A percentile compares a stretch with the other conserved stretches of the same genome.
phyloP scores from a whole-genome alignment of 2,888 invertebrate species.

The Pomacea canaliculata region DNA sequence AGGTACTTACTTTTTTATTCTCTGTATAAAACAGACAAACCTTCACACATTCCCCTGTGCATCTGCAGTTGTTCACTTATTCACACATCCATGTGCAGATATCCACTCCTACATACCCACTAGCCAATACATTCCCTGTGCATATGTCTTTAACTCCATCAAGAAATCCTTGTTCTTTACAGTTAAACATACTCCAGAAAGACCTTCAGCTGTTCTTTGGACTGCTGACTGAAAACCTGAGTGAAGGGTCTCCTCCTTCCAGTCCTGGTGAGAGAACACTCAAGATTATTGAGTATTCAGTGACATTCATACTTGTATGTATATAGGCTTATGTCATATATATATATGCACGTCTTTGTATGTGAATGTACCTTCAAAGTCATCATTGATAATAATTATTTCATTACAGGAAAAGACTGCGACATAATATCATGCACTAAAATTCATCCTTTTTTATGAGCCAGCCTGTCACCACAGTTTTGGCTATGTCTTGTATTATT shows the following conservation, averaged over 20 bases:
- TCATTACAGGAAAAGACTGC: too few species aligned
- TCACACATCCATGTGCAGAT: too few species aligned
- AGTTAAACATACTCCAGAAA: constrained; percentile 81
- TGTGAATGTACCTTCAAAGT: background rate
- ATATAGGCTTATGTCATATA: background rate
- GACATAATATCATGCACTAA: background rate
- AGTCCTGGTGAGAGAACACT: constrained; percentile 42
- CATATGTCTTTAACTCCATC: too few species aligned
- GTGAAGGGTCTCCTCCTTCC: constrained; percentile 64
- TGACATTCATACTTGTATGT: background rate
- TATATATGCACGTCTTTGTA: background rate
- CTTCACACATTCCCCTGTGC: too few species aligned
- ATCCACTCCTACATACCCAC: too few species aligned
- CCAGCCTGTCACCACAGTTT: background rate
- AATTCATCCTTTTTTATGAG: background rate
- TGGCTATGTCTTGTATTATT: background rate
- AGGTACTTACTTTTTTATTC: too few species aligned
- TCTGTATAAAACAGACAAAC: too few species aligned
- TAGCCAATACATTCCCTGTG: too few species aligned
- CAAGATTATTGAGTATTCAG: background rate
- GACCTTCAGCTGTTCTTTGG: constrained; percentile 81
- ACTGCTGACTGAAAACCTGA: constrained; percentile 81
- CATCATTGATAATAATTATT: background rate
- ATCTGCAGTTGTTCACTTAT: too few species aligned
- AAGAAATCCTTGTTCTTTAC: background rate